Evolutionary conservation across 1,140 invertebrate species (phyloP), one percentile per base, ranked within the genome.

Genomic region (Halyomorpha halys): DNA sequence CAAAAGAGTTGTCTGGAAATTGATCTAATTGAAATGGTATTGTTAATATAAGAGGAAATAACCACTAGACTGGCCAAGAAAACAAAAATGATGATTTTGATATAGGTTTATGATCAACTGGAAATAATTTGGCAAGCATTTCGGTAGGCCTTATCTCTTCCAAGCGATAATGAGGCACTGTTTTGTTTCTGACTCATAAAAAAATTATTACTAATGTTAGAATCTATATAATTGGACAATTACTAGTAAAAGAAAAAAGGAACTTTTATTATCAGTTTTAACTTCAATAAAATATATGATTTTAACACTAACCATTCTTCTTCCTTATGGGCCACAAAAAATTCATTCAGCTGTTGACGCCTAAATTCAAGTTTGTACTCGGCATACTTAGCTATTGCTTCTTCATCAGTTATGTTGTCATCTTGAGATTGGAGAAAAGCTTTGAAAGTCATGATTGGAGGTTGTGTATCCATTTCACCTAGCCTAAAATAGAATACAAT

Each of bases 361-460:
- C 90, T 87, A 73, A 97, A 99, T 71, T 99, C 96, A 70, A 92
- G 78, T 77, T 99, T 99, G 77, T 99, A 99, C 70, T 98, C 96
- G 75, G 95, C 95, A 78, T 98, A 99, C 72, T 97, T 97, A 71
- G 86, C 86, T 68, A 98, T 88, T 13, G 96, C 94, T 74, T 98
- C 95, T 66, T 97, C 92, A 69, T 98, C 95, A 47, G 91, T 91
- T 71, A 98, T 98, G 49, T 88, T 89, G 74, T 99, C 97, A 78
- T 99, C 96, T 77, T 97, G 95, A 16, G 92, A 90, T 23, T 86
- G 86, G 19, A 99, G 79, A 76, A 98, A 99, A 65, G 93, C 90
- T 77, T 98, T 99, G 74, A 99, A 95, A 0, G 91, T 89, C 83
- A 98, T 87, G 90, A 99, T 95, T 0, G 91, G 86, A 3, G 94